These are phyloP conservation scores for Sphaeramia orbicularis DNA, from an alignment of 2,797 vertebrate genomes.

Conservation along the genomic window DNA sequence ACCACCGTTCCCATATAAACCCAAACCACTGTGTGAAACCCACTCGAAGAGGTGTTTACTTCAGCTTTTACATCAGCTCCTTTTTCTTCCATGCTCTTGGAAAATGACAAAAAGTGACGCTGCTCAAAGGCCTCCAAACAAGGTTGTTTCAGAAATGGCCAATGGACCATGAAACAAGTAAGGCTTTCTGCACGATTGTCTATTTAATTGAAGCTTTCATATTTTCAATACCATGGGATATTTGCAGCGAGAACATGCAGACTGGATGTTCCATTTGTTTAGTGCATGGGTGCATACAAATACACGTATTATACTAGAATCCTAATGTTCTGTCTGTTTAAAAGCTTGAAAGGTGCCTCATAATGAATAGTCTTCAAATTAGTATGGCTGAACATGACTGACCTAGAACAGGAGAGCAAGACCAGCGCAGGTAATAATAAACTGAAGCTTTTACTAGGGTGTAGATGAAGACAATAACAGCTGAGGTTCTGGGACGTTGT, in stretches of 20 bases:
- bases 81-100: slow-evolving; percentile 28
- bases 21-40: slow-evolving; percentile 8
- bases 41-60: background rate
- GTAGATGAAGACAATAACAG: background rate
- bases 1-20: slow-evolving; percentile 13
- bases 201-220: slow-evolving; percentile 20
- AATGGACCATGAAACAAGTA: slow-evolving; percentile 51
- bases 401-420: background rate
- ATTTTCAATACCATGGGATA: background rate
- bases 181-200: slow-evolving; percentile 41
- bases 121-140: slow-evolving; percentile 17
- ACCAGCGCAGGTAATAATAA: slow-evolving; percentile 2
- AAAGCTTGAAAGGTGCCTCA: background rate
- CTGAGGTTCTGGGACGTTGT: background rate
- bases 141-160: slow-evolving; percentile 17
- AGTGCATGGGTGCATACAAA: background rate
- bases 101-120: slow-evolving; percentile 6
- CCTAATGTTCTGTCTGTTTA: background rate
- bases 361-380: slow-evolving; percentile 2
- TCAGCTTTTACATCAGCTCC: background rate
- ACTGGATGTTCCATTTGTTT: background rate
- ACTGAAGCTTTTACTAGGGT: slow-evolving; percentile 19
- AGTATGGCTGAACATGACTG: background rate
- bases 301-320: background rate
- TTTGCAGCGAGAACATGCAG: background rate